Percentiles rank a stretch among this genome's conserved stretches.
Evolutionary conservation across 2,113 vertebrate species (phyloP).

Genomic region (Shinisaurus crocodilurus): DNA sequence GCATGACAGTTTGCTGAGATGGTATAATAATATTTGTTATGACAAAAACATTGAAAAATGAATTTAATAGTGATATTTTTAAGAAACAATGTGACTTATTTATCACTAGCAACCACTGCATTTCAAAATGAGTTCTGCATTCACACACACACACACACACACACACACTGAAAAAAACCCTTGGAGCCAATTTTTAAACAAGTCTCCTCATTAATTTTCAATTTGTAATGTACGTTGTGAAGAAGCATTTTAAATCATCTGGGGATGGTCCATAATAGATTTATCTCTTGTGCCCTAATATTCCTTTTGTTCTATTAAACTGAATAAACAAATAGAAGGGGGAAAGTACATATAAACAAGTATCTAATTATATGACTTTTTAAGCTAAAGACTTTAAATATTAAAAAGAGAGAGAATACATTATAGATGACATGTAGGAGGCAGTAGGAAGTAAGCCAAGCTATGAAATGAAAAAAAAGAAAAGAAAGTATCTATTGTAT

Average conservation of each 20-base stretch:
- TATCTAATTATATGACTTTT: conserved; percentile 13
- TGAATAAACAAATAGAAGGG: conserved; percentile 34
- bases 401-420: conserved; percentile 3
- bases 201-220: conserved; percentile 72
- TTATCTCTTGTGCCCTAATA: conserved; percentile 62
- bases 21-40: conserved; percentile 31
- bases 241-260: conserved; percentile 56
- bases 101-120: conserved; percentile 55
- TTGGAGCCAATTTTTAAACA: conserved; percentile 64
- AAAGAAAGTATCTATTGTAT: not conserved
- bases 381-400: conserved; percentile 5
- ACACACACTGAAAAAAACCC: no score
- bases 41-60: conserved; percentile 44
- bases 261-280: conserved; percentile 53
- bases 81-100: conserved; percentile 57
- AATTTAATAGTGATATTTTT: conserved; percentile 64
- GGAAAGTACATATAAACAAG: conserved; percentile 34
- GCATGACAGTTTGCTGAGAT: conserved; percentile 30
- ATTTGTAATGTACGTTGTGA: conserved; percentile 60
- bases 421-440: not conserved
- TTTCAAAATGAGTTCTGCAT: conserved; percentile 57
- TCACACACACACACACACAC: no score
- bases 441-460: not conserved
- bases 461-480: not conserved
- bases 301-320: conserved; percentile 60